Evolutionary conservation across 2,888 invertebrate species (phyloP).

Genomic region (Acholoe squamosa): DNA sequence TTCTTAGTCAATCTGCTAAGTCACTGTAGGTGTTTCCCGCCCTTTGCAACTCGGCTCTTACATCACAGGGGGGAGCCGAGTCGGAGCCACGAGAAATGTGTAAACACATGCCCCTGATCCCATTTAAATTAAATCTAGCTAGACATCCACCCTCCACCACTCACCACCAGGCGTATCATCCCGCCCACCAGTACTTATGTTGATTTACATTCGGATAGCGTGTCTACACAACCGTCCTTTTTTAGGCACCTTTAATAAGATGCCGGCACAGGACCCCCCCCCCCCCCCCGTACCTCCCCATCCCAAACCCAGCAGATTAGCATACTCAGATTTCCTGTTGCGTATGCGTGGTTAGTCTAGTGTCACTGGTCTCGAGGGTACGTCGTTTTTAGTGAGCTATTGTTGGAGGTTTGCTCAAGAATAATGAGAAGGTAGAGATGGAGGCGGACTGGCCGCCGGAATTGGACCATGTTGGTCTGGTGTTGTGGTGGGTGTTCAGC

Average conservation of each 20-base stretch:
- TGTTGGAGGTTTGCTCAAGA: conserved; percentile 44
- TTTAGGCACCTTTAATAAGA: neutral
- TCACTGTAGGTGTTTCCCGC: conserved; percentile 8
- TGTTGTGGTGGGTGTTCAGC: neutral
- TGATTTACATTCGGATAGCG: conserved; percentile 27
- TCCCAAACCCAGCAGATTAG: conserved; percentile 9
- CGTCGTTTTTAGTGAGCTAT: conserved; percentile 49
- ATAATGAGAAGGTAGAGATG: conserved; percentile 44
- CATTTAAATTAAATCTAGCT: conserved; percentile 28
- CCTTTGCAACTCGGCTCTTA: neutral
- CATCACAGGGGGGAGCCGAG: conserved; percentile 21
- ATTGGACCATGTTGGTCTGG: neutral
- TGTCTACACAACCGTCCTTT: neutral
- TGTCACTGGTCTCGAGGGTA: conserved; percentile 34
- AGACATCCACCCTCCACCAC: neutral
- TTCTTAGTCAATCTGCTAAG: conserved; percentile 50
- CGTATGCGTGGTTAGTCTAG: neutral
- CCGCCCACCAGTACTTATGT: neutral
- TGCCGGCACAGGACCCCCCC: neutral
- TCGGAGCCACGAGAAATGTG: conserved; percentile 10
- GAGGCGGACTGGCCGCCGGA: neutral
- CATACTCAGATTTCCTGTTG: conserved; percentile 39
- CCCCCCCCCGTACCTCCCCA: conserved; percentile 7
- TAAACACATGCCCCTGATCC: conserved; percentile 50
- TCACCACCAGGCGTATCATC: neutral